Conservation (phyloP, 1,140 invertebrate species). For the Eupeodes corollae region DNA sequence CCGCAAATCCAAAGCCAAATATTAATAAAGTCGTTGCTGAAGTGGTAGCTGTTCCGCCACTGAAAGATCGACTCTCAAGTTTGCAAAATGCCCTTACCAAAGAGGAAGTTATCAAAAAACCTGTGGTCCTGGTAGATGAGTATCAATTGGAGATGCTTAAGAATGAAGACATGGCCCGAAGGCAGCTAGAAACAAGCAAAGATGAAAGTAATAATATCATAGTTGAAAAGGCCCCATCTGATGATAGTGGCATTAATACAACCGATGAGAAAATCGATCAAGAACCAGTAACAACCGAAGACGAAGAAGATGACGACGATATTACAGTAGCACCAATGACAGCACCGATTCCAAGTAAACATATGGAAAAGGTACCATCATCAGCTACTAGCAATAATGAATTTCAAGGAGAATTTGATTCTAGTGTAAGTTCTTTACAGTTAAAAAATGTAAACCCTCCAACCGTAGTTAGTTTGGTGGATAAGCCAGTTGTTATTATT, state of each 20-base stretch:
- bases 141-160: conserved; percentile 33
- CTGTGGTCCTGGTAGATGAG: conserved; percentile 30
- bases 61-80: conserved; percentile 33
- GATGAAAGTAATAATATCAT: conserved; percentile 30
- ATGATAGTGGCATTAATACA: conserved; percentile 72
- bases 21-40: conserved; percentile 30
- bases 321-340: conserved; percentile 15
- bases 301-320: conserved; percentile 9
- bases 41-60: conserved; percentile 24
- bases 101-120: conserved; percentile 29
- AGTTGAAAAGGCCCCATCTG: conserved; percentile 39
- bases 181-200: background rate
- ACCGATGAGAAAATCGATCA: conserved; percentile 43
- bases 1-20: conserved; percentile 24
- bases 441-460: conserved; percentile 2
- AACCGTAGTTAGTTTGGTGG: no score
- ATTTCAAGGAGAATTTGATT: conserved; percentile 29
- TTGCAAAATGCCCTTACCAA: conserved; percentile 33
- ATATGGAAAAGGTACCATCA: conserved; percentile 4
- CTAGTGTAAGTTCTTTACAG: conserved; percentile 38
- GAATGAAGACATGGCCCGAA: conserved; percentile 25
- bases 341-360: background rate
- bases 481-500: conserved; percentile 7
- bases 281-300: background rate
- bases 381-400: conserved; percentile 11